Evolutionary conservation across 2,113 vertebrate genomes (phyloP).

Genomic region (Sula dactylatra): DNA sequence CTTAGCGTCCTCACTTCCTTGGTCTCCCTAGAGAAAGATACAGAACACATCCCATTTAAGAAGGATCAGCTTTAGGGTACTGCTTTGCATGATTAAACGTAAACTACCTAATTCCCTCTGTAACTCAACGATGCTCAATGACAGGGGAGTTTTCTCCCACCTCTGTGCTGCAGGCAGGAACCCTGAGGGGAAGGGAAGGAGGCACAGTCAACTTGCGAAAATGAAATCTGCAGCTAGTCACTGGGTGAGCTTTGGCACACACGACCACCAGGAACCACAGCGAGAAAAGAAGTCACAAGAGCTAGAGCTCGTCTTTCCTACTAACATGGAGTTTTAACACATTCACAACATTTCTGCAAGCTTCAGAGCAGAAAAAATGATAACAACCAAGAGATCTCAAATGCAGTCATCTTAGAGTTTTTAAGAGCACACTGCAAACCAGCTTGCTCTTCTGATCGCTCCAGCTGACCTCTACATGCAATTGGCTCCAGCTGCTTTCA

Average conservation of each 20-base stretch:
- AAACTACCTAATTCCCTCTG: background rate
- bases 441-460: background rate
- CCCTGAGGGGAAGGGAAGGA: background rate
- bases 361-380: background rate
- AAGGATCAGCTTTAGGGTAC: background rate
- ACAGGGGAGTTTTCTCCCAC: background rate
- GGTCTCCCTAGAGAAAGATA: background rate
- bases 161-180: background rate
- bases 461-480: background rate
- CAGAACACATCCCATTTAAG: background rate
- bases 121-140: background rate
- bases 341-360: background rate
- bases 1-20: background rate
- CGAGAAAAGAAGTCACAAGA: background rate
- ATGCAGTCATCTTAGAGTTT: background rate
- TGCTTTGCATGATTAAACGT: background rate
- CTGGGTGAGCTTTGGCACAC: background rate
- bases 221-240: background rate
- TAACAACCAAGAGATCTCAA: background rate
- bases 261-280: background rate
- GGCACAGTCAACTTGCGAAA: background rate
- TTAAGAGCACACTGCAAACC: background rate
- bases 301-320: background rate
- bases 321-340: background rate
- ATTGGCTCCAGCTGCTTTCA: background rate